Evolutionary conservation across 2,888 invertebrate species (phyloP).

Genomic region (Plusia festucae): DNA sequence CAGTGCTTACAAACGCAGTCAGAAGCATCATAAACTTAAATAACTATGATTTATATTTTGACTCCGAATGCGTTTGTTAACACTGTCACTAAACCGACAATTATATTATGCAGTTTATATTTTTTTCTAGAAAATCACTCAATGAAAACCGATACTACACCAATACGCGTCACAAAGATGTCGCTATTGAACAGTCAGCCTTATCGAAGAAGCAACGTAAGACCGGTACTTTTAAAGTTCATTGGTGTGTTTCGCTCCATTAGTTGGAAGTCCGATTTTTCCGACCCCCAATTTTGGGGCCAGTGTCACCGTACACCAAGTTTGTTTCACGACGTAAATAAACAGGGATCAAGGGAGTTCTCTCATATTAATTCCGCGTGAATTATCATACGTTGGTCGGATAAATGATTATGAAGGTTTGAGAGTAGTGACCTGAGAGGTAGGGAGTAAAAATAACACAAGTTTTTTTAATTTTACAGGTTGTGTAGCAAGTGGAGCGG

Average conservation of each 20-base stretch:
- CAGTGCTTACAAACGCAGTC: no score
- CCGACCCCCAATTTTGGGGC: constrained; percentile 73
- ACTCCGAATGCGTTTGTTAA: no score
- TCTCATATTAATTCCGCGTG: constrained; percentile 70
- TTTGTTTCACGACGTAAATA: constrained; percentile 71
- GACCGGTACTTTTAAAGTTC: constrained; percentile 78
- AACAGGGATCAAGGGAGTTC: constrained; percentile 74
- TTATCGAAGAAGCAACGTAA: constrained; percentile 58
- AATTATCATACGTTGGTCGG: constrained; percentile 59
- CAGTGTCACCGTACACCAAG: constrained; percentile 63
- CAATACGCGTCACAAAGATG: not conserved
- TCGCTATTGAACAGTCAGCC: constrained; percentile 35
- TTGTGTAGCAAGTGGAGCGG: not conserved
- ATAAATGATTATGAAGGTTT: constrained; percentile 38
- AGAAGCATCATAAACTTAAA: no score
- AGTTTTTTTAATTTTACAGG: constrained; percentile 14
- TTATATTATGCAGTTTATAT: no score
- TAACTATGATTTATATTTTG: no score
- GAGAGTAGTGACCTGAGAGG: constrained; percentile 27
- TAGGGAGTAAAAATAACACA: constrained; percentile 26
- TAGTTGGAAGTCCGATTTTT: constrained; percentile 77
- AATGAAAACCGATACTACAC: no score
- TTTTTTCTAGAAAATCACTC: not conserved
- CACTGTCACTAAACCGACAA: no score
- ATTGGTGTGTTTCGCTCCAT: constrained; percentile 79